Evolutionary conservation across 2,888 invertebrate genomes (phyloP).

Genomic region (Leucoma salicis): DNA sequence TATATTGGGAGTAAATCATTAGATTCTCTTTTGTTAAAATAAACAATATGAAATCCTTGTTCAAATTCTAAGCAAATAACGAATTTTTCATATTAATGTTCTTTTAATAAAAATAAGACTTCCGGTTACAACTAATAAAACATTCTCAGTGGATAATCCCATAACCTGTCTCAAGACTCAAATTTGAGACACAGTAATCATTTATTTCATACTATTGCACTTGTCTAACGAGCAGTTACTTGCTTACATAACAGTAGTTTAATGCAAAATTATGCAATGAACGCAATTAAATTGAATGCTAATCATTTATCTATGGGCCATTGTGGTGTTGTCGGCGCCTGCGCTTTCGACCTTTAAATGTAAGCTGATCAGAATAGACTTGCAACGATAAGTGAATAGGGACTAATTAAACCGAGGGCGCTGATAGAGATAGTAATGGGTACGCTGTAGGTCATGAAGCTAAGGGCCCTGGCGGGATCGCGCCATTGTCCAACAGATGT

Average conservation of each 20-base stretch:
- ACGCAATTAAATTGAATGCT: slow-evolving; percentile 45
- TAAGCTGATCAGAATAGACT: slow-evolving; percentile 65
- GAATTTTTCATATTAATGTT: too few species aligned
- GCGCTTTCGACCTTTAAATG: slow-evolving; percentile 59
- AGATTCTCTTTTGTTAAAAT: slow-evolving; percentile 22
- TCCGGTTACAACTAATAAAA: too few species aligned
- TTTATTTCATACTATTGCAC: too few species aligned
- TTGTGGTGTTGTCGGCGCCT: slow-evolving; percentile 50
- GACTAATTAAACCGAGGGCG: slow-evolving; percentile 68
- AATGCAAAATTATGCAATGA: too few species aligned
- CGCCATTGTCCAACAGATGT: slow-evolving; percentile 64
- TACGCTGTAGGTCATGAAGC: slow-evolving; percentile 55
- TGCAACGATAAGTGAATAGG: slow-evolving; percentile 72
- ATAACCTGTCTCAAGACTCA: too few species aligned
- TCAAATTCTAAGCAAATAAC: too few species aligned
- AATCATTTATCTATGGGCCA: slow-evolving; percentile 53
- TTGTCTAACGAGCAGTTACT: too few species aligned
- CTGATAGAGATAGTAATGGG: slow-evolving; percentile 54
- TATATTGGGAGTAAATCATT: slow-evolving; percentile 45
- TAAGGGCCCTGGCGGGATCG: slow-evolving; percentile 47
- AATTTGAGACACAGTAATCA: too few species aligned
- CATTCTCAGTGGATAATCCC: too few species aligned
- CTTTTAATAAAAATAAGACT: too few species aligned
- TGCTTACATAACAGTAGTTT: too few species aligned
- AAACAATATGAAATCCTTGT: slow-evolving; percentile 24